phyloP scores from a whole-genome alignment of 2,113 vertebrate species.

The Bujurquina vittata region DNA sequence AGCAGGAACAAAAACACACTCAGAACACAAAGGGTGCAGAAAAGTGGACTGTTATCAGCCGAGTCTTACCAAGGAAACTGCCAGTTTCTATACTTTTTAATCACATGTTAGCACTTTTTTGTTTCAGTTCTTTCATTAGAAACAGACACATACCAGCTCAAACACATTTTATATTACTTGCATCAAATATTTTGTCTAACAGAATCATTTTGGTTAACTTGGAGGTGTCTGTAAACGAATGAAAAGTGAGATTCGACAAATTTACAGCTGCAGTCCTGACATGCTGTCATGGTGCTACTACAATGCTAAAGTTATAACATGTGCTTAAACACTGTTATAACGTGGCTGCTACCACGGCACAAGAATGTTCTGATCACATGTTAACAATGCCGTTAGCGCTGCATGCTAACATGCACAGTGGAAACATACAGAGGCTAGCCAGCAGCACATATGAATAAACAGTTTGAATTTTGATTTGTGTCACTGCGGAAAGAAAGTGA shows the following conservation, averaged over 20 bases:
- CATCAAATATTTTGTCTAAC: not conserved
- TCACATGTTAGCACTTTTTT: slow-evolving; percentile 6
- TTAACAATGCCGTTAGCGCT: slow-evolving; percentile 9
- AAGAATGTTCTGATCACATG: not conserved
- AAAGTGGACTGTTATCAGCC: slow-evolving; percentile 7
- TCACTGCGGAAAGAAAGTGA: not conserved
- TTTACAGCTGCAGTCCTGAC: not conserved
- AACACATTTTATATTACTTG: rapidly evolving
- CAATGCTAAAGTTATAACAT: slow-evolving; percentile 24
- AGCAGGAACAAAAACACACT: slow-evolving; percentile 43
- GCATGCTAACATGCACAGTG: slow-evolving; percentile 62
- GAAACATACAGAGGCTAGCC: slow-evolving; percentile 51
- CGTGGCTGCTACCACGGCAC: not conserved
- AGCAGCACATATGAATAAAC: not conserved
- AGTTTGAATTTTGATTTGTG: not conserved
- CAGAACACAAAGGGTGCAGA: slow-evolving; percentile 48
- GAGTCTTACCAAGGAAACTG: slow-evolving; percentile 6
- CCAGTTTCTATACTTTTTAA: not conserved
- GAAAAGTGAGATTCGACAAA: slow-evolving; percentile 1
- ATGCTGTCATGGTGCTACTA: not conserved
- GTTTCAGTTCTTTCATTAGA: slow-evolving; percentile 45
- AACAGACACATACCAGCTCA: slow-evolving; percentile 42
- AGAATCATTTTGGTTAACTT: not conserved
- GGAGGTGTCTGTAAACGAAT: slow-evolving; percentile 22
- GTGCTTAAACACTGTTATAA: slow-evolving; percentile 27